A percentile compares a stretch with the other conserved stretches of the same genome.
Evolutionary conservation across 1,140 invertebrate genomes (phyloP).

Genomic region (Bathynomus jamesi): DNA sequence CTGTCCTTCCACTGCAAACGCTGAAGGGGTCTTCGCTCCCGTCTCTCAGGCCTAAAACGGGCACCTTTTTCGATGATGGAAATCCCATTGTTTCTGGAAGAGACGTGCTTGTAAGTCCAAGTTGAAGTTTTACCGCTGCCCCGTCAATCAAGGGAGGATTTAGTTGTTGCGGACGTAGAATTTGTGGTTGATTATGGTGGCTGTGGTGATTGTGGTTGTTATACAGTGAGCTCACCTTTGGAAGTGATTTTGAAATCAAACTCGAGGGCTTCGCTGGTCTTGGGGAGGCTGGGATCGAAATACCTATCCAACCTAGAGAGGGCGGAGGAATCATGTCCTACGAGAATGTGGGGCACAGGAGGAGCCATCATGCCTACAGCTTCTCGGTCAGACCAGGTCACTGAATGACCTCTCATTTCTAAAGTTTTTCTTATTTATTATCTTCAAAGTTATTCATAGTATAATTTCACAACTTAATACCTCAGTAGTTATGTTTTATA

Average conservation of each 20-base stretch:
- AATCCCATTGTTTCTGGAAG: slow-evolving; percentile 20
- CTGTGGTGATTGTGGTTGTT: background rate
- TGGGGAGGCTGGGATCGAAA: slow-evolving; percentile 32
- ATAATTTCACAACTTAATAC: no score
- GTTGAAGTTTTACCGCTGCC: slow-evolving; percentile 36
- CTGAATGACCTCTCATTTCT: slow-evolving; percentile 16
- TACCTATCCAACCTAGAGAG: slow-evolving; percentile 33
- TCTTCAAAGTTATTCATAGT: no score
- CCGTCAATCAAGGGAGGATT: slow-evolving; percentile 26
- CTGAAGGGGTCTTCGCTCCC: slow-evolving; percentile 25
- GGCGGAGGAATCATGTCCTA: slow-evolving; percentile 17
- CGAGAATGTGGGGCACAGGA: slow-evolving; percentile 27
- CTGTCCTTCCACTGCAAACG: slow-evolving; percentile 32
- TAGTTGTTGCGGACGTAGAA: background rate
- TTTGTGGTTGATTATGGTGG: background rate
- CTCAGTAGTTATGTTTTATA: no score
- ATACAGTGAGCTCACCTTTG: background rate
- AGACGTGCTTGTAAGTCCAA: slow-evolving; percentile 38
- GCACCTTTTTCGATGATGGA: slow-evolving; percentile 26
- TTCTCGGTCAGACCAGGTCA: slow-evolving; percentile 32
- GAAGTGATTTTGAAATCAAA: slow-evolving; percentile 11
- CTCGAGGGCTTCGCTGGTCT: slow-evolving; percentile 23
- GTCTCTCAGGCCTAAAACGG: slow-evolving; percentile 27
- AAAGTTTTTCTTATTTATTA: no score
- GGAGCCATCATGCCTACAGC: slow-evolving; percentile 21